Conservation (phyloP, 2,797 vertebrate genomes). For the Iguana delicatissima region DNA sequence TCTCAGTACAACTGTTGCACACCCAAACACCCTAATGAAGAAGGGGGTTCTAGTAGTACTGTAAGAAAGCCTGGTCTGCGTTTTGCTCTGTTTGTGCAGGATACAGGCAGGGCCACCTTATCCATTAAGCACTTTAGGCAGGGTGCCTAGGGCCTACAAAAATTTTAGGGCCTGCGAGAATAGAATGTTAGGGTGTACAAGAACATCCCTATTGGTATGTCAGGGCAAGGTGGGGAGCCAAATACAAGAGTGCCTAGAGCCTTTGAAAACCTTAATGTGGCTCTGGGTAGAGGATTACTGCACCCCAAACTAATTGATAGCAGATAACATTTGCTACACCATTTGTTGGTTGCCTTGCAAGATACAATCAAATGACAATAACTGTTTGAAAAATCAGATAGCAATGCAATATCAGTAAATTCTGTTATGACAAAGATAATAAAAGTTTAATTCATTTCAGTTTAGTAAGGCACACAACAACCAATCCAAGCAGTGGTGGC, state of each 20-base stretch:
- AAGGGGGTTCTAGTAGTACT: neutral
- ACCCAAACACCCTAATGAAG: neutral
- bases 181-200: too few relatives aligned
- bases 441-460: neutral
- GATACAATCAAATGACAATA: neutral
- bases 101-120: neutral
- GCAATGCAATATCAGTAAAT: too few relatives aligned
- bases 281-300: neutral
- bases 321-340: neutral
- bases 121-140: too few relatives aligned
- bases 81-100: neutral
- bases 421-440: neutral
- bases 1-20: neutral
- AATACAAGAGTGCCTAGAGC: too few relatives aligned
- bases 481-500: too few relatives aligned
- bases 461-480: neutral
- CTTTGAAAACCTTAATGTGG: too few relatives aligned
- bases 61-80: neutral
- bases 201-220: too few relatives aligned
- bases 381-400: neutral
- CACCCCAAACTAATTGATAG: neutral
- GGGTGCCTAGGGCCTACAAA: too few relatives aligned
- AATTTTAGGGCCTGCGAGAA: too few relatives aligned
- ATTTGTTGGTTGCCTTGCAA: neutral
- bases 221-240: too few relatives aligned